These are phyloP conservation scores for Rhopalosiphum nymphaeae DNA, from an alignment of 2,888 invertebrate genomes.

Conservation along the genomic window DNA sequence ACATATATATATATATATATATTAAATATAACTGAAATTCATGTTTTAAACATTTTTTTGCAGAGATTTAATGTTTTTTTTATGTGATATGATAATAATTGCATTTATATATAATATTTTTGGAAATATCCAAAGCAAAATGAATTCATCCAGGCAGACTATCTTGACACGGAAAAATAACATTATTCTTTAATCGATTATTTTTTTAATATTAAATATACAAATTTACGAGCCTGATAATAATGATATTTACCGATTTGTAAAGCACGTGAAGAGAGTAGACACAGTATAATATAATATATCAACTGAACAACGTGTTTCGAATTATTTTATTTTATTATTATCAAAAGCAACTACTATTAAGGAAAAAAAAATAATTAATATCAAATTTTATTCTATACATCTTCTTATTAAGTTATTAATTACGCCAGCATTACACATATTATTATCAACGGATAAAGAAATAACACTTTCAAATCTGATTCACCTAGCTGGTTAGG, in stretches of 20 bases:
- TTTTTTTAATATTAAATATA: conserved; percentile 21
- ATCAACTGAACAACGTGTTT: conserved; percentile 32
- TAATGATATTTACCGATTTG: conserved; percentile 22
- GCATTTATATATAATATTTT: background rate
- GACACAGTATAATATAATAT: conserved; percentile 29
- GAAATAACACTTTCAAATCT: background rate
- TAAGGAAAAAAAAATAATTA: background rate
- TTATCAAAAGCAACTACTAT: conserved; percentile 5
- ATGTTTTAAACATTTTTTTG: background rate
- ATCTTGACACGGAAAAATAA: conserved; percentile 12
- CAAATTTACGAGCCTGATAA: conserved; percentile 20
- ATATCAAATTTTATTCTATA: background rate
- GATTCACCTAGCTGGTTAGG: background rate
- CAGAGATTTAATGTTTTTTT: background rate
- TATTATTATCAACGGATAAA: background rate
- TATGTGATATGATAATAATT: background rate
- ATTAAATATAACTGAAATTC: background rate
- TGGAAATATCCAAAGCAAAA: background rate
- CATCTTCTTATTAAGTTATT: background rate
- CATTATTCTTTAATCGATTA: conserved; percentile 1
- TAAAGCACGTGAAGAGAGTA: conserved; percentile 1
- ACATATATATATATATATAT: background rate
- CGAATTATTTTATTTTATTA: conserved; percentile 50
- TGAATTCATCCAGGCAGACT: background rate
- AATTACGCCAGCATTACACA: background rate